phyloP scores from a whole-genome alignment of 2,888 invertebrate genomes.

The Campaea margaritaria region DNA sequence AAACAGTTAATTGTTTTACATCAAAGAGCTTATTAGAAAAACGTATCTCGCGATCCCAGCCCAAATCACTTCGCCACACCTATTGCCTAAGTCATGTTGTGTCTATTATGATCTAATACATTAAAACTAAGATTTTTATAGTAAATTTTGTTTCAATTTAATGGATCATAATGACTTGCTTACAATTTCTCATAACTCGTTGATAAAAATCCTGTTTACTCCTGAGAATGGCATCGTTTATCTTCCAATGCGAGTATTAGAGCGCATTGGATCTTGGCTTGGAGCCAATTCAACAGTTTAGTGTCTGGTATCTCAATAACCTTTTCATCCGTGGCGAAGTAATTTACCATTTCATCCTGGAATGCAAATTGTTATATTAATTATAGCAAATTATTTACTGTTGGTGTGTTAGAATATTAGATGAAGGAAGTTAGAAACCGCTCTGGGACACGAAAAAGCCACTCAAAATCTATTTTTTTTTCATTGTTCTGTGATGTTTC shows the following conservation, averaged over 20 bases:
- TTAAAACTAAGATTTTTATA: not conserved
- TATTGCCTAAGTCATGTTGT: not conserved
- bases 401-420: too few species aligned
- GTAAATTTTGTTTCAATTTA: not conserved
- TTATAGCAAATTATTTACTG: not conserved
- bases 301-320: slow-evolving; percentile 87
- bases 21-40: too few species aligned
- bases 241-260: slow-evolving; percentile 90
- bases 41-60: not conserved
- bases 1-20: too few species aligned
- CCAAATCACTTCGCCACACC: not conserved
- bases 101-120: not conserved
- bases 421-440: too few species aligned
- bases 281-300: slow-evolving; percentile 88
- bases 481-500: too few species aligned
- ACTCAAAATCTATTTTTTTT: too few species aligned
- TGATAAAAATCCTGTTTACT: slow-evolving; percentile 31
- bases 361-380: not conserved
- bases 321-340: slow-evolving; percentile 87
- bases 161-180: not conserved
- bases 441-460: too few species aligned
- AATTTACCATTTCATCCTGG: slow-evolving; percentile 85
- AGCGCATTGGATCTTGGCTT: slow-evolving; percentile 90
- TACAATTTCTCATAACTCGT: not conserved
- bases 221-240: slow-evolving; percentile 82